Evolutionary conservation across 2,888 invertebrate species (phyloP).

Genomic region (Elegia similella): DNA sequence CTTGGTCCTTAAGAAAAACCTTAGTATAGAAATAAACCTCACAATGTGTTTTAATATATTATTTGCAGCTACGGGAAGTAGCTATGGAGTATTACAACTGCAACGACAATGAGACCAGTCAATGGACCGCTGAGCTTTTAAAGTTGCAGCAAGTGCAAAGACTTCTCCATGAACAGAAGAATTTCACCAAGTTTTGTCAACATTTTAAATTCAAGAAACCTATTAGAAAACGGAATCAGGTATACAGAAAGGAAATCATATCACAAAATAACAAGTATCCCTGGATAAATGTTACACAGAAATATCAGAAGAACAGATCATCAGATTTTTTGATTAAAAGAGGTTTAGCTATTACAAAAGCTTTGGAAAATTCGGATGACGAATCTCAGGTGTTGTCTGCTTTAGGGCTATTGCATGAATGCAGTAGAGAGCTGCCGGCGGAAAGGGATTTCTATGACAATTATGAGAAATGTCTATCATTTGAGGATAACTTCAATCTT

Average conservation of each 20-base stretch:
- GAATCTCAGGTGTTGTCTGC: constrained; percentile 48
- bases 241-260: constrained; percentile 50
- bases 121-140: constrained; percentile 70
- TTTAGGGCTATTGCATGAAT: constrained; percentile 55
- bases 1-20: too few species aligned
- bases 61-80: constrained; percentile 84
- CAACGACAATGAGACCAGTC: constrained; percentile 70
- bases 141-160: constrained; percentile 67
- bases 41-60: constrained; percentile 7
- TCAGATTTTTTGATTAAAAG: constrained; percentile 62
- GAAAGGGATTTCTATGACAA: constrained; percentile 61
- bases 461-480: constrained; percentile 54
- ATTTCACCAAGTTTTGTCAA: constrained; percentile 59
- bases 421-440: constrained; percentile 54
- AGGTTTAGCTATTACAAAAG: constrained; percentile 52
- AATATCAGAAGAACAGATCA: constrained; percentile 48
- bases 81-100: constrained; percentile 88
- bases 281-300: constrained; percentile 64
- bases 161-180: constrained; percentile 63
- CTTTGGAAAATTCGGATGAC: constrained; percentile 45
- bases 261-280: constrained; percentile 70
- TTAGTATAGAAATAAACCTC: not conserved
- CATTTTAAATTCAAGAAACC: constrained; percentile 57
- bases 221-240: constrained; percentile 37
- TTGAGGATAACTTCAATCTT: constrained; percentile 27